Evolutionary conservation across 2,113 vertebrate species (phyloP).

Genomic region (Austrofundulus limnaeus): DNA sequence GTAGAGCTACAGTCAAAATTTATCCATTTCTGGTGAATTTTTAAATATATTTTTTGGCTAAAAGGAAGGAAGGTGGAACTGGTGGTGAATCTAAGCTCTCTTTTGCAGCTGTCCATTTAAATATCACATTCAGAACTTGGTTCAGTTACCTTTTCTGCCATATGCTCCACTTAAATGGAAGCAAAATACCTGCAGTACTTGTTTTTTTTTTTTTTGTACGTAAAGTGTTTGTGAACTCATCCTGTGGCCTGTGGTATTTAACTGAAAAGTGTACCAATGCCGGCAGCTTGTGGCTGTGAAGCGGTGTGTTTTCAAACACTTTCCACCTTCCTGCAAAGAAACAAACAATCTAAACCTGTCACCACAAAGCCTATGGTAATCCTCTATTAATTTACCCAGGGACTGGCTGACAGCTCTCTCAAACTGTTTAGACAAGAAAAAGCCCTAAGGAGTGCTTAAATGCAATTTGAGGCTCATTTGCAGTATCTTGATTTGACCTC

Average conservation of each 20-base stretch:
- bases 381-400: neutral
- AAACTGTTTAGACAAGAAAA: neutral
- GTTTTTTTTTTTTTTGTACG: neutral
- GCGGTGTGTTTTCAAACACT: too few relatives aligned
- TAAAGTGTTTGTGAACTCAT: neutral
- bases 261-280: conserved; percentile 6
- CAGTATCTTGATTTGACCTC: neutral
- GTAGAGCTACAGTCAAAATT: neutral
- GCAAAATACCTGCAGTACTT: neutral
- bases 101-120: neutral
- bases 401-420: neutral
- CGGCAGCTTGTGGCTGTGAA: neutral
- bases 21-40: too few relatives aligned
- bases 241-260: conserved; percentile 20
- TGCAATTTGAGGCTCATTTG: neutral
- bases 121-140: neutral
- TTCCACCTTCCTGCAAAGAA: neutral
- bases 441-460: neutral
- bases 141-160: neutral
- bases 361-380: too few relatives aligned
- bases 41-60: too few relatives aligned
- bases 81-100: neutral
- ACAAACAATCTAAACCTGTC: neutral
- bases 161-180: neutral
- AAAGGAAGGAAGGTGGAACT: neutral